Conservation (phyloP, 1,140 invertebrate species). For the Musca domestica region DNA sequence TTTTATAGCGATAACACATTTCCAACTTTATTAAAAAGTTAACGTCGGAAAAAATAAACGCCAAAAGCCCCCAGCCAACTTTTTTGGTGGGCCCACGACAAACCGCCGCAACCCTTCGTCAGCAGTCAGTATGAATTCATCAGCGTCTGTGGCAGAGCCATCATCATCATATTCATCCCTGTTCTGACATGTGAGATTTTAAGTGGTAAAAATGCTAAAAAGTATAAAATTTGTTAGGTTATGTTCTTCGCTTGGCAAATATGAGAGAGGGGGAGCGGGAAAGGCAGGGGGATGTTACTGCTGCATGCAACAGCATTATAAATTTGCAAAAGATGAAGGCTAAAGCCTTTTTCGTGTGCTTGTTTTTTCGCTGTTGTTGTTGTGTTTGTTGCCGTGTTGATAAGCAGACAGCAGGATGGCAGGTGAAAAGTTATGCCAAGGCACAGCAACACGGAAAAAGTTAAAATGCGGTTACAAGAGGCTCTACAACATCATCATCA, state of each 20-base stretch:
- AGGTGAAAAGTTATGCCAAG: background rate
- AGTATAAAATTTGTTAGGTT: constrained; percentile 3
- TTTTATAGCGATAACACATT: constrained; percentile 19
- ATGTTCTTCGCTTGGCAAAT: too few relatives aligned
- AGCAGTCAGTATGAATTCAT: too few relatives aligned
- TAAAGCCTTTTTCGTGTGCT: background rate
- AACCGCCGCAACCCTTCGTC: too few relatives aligned
- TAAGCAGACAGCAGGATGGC: background rate
- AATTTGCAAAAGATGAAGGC: constrained; percentile 9
- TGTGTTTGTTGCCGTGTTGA: too few relatives aligned
- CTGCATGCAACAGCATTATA: constrained; percentile 3
- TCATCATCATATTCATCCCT: too few relatives aligned
- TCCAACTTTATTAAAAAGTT: constrained; percentile 21
- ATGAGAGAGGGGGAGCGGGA: too few relatives aligned
- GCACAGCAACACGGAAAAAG: background rate
- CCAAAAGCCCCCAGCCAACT: too few relatives aligned
- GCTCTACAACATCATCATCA: background rate
- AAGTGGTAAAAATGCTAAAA: background rate
- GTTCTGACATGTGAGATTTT: background rate
- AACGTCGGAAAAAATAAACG: constrained; percentile 8
- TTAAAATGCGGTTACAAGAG: too few relatives aligned
- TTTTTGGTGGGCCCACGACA: too few relatives aligned
- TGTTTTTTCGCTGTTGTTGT: background rate
- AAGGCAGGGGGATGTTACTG: background rate
- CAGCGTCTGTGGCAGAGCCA: too few relatives aligned